These are phyloP conservation scores for Heterocephalus glaber DNA, from an alignment of 2,113 vertebrate species.

Conservation along the genomic window DNA sequence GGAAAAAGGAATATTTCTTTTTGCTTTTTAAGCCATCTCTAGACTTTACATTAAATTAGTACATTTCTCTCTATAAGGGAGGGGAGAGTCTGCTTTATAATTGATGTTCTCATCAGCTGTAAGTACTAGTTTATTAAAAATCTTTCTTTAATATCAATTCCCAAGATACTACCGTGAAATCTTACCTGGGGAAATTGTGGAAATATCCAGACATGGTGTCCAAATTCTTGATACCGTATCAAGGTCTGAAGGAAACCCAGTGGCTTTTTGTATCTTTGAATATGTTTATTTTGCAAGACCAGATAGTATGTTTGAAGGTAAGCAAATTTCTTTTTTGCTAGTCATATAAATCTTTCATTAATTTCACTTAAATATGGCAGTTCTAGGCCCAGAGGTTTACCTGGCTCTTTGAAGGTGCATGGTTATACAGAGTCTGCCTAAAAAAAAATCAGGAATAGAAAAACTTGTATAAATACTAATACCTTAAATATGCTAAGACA, in stretches of 20 bases:
- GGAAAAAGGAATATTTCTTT: background rate
- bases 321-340: conserved; percentile 33
- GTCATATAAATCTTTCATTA: background rate
- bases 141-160: conserved; percentile 21
- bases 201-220: conserved; percentile 93
- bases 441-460: background rate
- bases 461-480: background rate
- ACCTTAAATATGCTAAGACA: background rate
- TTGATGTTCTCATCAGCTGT: background rate
- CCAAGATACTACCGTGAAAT: conserved; percentile 95
- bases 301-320: conserved; percentile 99
- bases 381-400: background rate
- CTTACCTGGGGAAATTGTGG: conserved; percentile 96
- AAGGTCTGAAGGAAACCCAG: conserved; percentile 89
- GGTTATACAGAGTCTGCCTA: background rate
- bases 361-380: background rate
- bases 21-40: background rate
- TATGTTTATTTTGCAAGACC: conserved; percentile 99
- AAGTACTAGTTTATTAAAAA: conserved; percentile 19
- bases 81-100: background rate
- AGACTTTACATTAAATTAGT: conserved; percentile 12
- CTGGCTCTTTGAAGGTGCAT: background rate
- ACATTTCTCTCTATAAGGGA: background rate
- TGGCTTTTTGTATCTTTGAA: conserved; percentile 99
- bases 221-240: conserved; percentile 91